Conservation (phyloP, 2,113 vertebrate genomes). For the Ciconia boyciana region DNA sequence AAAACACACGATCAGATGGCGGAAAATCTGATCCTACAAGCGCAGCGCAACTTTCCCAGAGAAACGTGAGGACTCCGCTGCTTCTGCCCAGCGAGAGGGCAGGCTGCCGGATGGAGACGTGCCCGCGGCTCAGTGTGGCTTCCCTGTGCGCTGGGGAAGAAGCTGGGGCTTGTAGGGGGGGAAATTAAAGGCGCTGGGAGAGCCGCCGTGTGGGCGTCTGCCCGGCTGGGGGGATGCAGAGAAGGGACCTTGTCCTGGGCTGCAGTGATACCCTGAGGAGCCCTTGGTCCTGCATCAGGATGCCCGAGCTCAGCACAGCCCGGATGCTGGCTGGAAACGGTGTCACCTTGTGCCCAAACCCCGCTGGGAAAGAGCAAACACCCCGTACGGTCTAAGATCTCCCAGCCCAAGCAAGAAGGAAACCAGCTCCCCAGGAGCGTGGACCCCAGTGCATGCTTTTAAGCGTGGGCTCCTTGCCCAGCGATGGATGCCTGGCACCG, state of each 20-base stretch:
- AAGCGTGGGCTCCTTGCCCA: not conserved
- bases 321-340: accelerated
- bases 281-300: not conserved
- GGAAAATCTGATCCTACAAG: conserved; percentile 42
- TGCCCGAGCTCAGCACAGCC: not conserved
- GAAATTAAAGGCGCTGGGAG: not conserved
- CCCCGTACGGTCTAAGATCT: accelerated
- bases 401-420: not conserved
- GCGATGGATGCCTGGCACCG: not conserved
- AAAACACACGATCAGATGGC: conserved; percentile 25
- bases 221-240: not conserved
- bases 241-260: accelerated
- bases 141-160: not conserved
- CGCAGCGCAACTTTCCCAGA: not conserved
- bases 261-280: not conserved
- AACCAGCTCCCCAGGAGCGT: not conserved
- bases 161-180: not conserved
- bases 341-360: not conserved
- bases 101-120: conserved; percentile 29
- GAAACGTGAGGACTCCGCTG: not conserved
- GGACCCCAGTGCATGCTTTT: not conserved
- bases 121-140: not conserved
- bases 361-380: not conserved
- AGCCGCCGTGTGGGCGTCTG: not conserved
- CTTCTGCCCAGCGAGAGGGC: not conserved